A percentile compares a stretch with the other conserved stretches of the same genome.
These are phyloP conservation scores for Drosophila affinis DNA, from an alignment of 2,888 invertebrate genomes.

Conservation along the genomic window DNA sequence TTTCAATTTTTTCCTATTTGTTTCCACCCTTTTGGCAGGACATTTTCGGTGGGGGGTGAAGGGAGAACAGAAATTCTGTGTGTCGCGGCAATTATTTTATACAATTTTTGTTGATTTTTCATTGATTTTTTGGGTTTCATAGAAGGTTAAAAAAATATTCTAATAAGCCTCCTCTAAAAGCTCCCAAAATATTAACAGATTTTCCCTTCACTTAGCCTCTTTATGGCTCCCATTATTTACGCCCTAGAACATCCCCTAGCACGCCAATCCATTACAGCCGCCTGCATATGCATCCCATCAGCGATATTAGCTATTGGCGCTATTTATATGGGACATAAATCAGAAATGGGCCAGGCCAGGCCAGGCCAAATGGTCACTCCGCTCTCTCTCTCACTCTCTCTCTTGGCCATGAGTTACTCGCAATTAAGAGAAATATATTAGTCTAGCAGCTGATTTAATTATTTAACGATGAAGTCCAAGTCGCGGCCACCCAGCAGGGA, in stretches of 20 bases:
- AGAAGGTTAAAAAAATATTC: not conserved
- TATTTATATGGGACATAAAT: slow-evolving; percentile 56
- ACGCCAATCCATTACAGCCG: slow-evolving; percentile 26
- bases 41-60: not conserved
- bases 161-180: not conserved
- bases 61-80: slow-evolving; percentile 27
- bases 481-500: slow-evolving; percentile 36
- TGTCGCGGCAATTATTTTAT: slow-evolving; percentile 71
- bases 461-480: slow-evolving; percentile 81
- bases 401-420: slow-evolving; percentile 59
- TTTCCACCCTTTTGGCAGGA: slow-evolving; percentile 12
- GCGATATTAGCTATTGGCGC: slow-evolving; percentile 48
- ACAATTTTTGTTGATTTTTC: slow-evolving; percentile 72
- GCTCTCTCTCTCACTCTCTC: slow-evolving; percentile 56
- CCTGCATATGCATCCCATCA: slow-evolving; percentile 56
- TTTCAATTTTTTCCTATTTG: slow-evolving; percentile 59
- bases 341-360: slow-evolving; percentile 50
- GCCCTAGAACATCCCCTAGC: not conserved
- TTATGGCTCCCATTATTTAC: not conserved
- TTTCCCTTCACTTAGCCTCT: not conserved
- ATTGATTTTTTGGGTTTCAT: slow-evolving; percentile 52
- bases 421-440: slow-evolving; percentile 82
- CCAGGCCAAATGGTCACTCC: slow-evolving; percentile 55
- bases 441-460: slow-evolving; percentile 82
- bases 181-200: not conserved